phyloP scores from a whole-genome alignment of 1,140 invertebrate genomes.

The Ridgeia piscesae region DNA sequence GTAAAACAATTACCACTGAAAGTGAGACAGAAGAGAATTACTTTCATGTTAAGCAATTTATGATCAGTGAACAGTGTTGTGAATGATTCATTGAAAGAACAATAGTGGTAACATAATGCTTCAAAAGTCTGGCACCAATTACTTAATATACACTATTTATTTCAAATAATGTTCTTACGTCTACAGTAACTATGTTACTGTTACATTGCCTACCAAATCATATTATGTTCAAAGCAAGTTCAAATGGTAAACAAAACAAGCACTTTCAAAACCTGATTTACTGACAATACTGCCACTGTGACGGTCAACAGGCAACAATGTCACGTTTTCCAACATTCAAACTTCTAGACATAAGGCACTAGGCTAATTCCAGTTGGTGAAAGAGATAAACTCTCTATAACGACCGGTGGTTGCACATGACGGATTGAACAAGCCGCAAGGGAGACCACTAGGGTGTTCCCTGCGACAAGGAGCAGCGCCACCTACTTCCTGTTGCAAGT shows the following conservation, averaged over 20 bases:
- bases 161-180: too few relatives aligned
- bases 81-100: background rate
- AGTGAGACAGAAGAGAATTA: background rate
- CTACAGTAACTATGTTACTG: too few relatives aligned
- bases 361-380: too few relatives aligned
- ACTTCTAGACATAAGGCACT: too few relatives aligned
- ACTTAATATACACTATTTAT: background rate
- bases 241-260: too few relatives aligned
- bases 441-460: background rate
- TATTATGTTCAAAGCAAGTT: too few relatives aligned
- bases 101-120: background rate
- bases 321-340: too few relatives aligned
- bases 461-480: background rate
- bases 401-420: background rate
- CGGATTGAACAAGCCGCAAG: background rate
- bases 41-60: background rate
- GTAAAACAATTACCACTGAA: background rate
- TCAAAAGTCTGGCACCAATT: background rate
- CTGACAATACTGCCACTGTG: too few relatives aligned
- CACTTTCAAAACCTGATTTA: too few relatives aligned
- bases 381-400: too few relatives aligned
- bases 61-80: background rate
- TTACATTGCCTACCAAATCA: too few relatives aligned
- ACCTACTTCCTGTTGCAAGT: background rate
- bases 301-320: too few relatives aligned